Base-by-base conservation (phyloP, 2,888 invertebrate species). In the Drosophila sordidapex region DNA sequence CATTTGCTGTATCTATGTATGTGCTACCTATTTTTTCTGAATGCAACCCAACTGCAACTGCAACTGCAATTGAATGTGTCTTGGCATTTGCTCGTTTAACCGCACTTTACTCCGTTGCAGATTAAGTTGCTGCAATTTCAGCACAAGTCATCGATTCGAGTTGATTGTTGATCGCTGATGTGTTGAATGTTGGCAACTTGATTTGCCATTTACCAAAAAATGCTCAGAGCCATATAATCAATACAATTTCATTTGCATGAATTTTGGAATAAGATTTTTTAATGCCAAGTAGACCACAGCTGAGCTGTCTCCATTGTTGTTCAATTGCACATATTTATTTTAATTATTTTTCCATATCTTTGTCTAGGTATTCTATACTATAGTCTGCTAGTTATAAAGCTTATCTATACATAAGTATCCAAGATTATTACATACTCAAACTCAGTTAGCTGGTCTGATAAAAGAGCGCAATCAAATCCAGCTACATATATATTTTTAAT, bases 41-140 rank as follows among this genome's bases (percentile, higher is more conserved):
- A 59, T 72, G 72, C 59, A 59, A 25, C 31, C 56, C 11, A 62
- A 54, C 27, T 40, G 31, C 48, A 66, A 40, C 57, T 35, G 43
- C 46, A 38, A n/a, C 21, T 29, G 27, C 53, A 38, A n/a, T 21
- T 35, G 52, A 43, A 49, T 68, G 46, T 57, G 25, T 21, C 48
- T 53, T 70, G 74, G 58, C 74, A 74, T 74, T 68, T 67, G 36
- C 29, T 25, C 6, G 33, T 33, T 51, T 36, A 31, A 11, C 48
- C 40, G 36, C 60, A 54, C 69, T 67, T 56, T 25, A 58, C 60
- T 60, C 48, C 63, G 59, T n/a, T 51, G 49, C 33, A 65, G 74
- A 81, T 81, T 73, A 80, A 76, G 81, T 80, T 80, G 71, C 75
- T 62, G 51, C 63, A 63, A 70, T 70, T 57, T 38, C 27, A 48